Conservation (phyloP, 1,140 invertebrate genomes). For the Papilio machaon region DNA sequence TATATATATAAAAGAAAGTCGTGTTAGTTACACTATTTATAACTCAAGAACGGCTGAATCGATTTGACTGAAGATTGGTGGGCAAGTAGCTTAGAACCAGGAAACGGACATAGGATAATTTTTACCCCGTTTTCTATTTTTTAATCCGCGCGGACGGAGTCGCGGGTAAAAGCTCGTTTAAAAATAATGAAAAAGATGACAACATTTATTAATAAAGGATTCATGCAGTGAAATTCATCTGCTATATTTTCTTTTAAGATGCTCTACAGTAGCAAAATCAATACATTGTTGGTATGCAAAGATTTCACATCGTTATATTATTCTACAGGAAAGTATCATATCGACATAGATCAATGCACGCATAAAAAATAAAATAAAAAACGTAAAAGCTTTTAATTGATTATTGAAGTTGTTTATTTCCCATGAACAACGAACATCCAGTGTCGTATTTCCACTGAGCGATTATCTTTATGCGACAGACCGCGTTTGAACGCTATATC, state of each 20-base stretch:
- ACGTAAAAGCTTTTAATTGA: neutral
- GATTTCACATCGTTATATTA: constrained; percentile 3
- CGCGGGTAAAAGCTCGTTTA: no score
- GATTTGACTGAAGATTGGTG: no score
- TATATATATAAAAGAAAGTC: no score
- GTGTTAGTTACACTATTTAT: no score
- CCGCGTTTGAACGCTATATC: neutral
- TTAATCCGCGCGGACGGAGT: no score
- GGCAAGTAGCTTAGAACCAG: no score
- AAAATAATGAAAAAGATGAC: neutral
- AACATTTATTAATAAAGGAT: neutral
- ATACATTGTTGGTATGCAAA: neutral
- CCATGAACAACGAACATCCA: constrained; percentile 9
- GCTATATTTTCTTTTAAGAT: neutral
- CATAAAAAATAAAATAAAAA: neutral
- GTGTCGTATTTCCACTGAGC: neutral
- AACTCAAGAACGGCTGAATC: no score
- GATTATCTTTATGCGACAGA: neutral
- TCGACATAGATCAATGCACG: neutral
- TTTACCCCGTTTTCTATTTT: no score
- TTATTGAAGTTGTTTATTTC: neutral
- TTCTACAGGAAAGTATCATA: constrained; percentile 20
- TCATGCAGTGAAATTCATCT: no score
- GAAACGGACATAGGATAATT: no score
- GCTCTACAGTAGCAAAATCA: neutral